Percentiles rank a stretch among this genome's conserved stretches.
Evolutionary conservation across 2,888 invertebrate genomes (phyloP).

Genomic region (Biston stratarius): DNA sequence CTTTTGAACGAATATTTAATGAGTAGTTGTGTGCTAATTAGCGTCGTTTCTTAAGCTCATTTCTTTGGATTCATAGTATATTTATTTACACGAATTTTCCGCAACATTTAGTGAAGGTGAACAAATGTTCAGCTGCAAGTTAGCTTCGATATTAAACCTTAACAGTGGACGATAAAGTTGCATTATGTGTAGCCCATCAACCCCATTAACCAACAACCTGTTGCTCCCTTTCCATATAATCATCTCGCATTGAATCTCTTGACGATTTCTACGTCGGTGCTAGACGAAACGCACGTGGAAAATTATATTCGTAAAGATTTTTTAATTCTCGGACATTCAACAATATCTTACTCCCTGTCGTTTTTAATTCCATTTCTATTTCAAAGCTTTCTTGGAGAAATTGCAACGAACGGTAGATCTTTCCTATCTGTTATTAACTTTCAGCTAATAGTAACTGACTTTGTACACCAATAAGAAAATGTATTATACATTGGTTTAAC

Average conservation of each 20-base stretch:
- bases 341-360: too few species aligned
- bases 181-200: neutral
- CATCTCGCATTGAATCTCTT: neutral
- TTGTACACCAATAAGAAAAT: too few species aligned
- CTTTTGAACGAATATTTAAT: neutral
- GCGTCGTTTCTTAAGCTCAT: neutral
- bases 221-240: slow-evolving; percentile 3
- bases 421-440: too few species aligned
- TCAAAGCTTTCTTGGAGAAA: too few species aligned
- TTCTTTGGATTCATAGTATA: neutral
- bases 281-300: neutral
- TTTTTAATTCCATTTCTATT: too few species aligned
- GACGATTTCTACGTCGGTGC: neutral
- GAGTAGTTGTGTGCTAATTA: too few species aligned
- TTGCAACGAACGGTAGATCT: too few species aligned
- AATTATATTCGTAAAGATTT: neutral
- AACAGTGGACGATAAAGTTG: slow-evolving; percentile 2
- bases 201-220: slow-evolving; percentile 4
- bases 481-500: too few species aligned
- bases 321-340: too few species aligned
- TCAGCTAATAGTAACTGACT: too few species aligned
- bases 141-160: neutral
- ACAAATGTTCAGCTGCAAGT: neutral
- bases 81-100: neutral
- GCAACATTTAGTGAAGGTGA: neutral